phyloP scores from a whole-genome alignment of 2,888 invertebrate genomes.

The Ormyrus thymus region DNA sequence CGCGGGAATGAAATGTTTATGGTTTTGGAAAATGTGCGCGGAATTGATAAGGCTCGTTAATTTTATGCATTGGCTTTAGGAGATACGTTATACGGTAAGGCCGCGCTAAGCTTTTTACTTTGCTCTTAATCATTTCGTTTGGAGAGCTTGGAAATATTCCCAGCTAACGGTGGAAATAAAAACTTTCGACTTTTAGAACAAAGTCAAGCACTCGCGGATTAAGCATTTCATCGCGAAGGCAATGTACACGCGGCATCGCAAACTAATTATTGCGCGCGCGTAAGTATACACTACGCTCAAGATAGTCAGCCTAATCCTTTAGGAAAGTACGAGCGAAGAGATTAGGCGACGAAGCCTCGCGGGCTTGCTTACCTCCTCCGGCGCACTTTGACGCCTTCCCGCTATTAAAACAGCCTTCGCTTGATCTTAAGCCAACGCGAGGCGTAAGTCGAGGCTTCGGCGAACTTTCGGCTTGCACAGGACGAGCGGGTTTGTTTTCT shows the following conservation, averaged over 20 bases:
- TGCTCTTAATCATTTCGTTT: too few relatives aligned
- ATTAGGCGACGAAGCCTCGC: conserved; percentile 32
- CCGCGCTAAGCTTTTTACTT: too few relatives aligned
- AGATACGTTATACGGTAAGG: too few relatives aligned
- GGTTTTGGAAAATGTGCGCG: conserved; percentile 8
- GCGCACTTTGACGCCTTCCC: conserved; percentile 48
- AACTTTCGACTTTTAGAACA: too few relatives aligned
- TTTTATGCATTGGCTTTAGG: conserved; percentile 9
- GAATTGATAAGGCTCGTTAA: conserved; percentile 16
- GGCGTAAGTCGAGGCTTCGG: not conserved
- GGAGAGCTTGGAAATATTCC: too few relatives aligned
- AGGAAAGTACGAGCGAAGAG: conserved; percentile 52
- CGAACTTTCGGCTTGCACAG: conserved; percentile 16
- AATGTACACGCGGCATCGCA: conserved; percentile 45
- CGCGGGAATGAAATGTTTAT: conserved; percentile 26
- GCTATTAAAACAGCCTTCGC: conserved; percentile 52
- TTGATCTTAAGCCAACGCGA: conserved; percentile 48
- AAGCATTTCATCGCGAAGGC: conserved; percentile 17
- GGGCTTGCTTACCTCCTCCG: conserved; percentile 50
- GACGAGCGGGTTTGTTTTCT: conserved; percentile 45
- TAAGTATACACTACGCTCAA: not conserved
- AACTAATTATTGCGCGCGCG: conserved; percentile 44
- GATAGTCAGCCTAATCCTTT: conserved; percentile 34
- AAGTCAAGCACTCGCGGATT: conserved; percentile 16
- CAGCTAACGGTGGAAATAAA: too few relatives aligned